These are phyloP conservation scores for Hesperophylax magnus DNA, from an alignment of 1,140 invertebrate genomes.

Conservation along the genomic window DNA sequence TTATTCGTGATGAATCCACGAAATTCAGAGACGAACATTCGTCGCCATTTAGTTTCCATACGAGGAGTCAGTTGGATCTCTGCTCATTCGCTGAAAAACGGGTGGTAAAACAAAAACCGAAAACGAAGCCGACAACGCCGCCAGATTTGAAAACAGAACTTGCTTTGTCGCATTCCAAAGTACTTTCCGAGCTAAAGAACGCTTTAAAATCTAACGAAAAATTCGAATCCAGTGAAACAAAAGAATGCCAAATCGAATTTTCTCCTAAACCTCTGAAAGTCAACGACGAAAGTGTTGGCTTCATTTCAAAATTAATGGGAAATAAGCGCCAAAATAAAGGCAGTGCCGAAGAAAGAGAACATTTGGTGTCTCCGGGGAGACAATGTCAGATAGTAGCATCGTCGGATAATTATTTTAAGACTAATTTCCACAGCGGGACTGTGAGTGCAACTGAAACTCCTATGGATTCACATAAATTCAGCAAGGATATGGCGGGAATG, in stretches of 20 bases:
- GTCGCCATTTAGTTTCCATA: conserved; percentile 84
- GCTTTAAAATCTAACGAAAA: conserved; percentile 66
- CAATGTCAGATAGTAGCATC: conserved; percentile 67
- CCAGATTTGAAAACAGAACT: conserved; percentile 64
- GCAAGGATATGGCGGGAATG: not conserved
- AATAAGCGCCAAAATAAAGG: conserved; percentile 62
- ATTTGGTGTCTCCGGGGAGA: conserved; percentile 60
- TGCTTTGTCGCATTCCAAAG: conserved; percentile 67
- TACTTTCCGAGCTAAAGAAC: conserved; percentile 68
- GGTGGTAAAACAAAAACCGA: conserved; percentile 49
- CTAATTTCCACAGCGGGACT: conserved; percentile 60
- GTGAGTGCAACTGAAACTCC: not conserved
- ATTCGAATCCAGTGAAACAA: conserved; percentile 29
- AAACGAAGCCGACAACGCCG: conserved; percentile 44
- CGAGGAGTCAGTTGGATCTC: conserved; percentile 82
- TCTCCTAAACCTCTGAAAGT: conserved; percentile 42
- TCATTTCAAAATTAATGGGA: conserved; percentile 68
- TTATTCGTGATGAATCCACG: conserved; percentile 70
- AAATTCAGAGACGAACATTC: conserved; percentile 83
- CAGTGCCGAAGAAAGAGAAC: conserved; percentile 66
- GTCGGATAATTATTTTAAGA: conserved; percentile 67
- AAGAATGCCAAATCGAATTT: conserved; percentile 32
- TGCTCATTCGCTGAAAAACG: conserved; percentile 67
- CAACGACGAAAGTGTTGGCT: conserved; percentile 58
- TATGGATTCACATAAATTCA: conserved; percentile 28